These are phyloP conservation scores for Phoxinus dragarum DNA, from an alignment of 2,797 vertebrate species.

Conservation along the genomic window DNA sequence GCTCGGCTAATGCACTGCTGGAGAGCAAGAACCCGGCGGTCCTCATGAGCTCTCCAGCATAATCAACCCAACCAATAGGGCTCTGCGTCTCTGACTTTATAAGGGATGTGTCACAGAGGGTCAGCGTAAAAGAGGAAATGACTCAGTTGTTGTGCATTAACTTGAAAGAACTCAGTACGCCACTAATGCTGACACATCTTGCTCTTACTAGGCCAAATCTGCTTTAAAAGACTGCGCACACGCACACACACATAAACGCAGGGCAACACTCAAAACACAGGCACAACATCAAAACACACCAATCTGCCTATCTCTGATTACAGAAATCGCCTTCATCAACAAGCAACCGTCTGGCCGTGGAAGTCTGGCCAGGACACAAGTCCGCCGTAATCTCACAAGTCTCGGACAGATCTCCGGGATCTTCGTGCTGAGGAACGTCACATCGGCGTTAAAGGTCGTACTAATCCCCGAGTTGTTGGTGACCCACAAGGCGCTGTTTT, in stretches of 20 bases:
- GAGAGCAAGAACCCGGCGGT: slow-evolving; percentile 1
- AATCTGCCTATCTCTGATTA: slow-evolving; percentile 41
- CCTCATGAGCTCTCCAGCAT: slow-evolving; percentile 22
- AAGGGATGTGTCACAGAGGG: slow-evolving; percentile 12
- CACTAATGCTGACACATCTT: slow-evolving; percentile 27
- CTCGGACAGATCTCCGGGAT: slow-evolving; percentile 17
- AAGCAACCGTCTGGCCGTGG: slow-evolving; percentile 43
- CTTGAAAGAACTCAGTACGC: slow-evolving; percentile 8
- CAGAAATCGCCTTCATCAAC: slow-evolving; percentile 29
- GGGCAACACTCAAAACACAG: neutral
- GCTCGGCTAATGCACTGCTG: slow-evolving; percentile 39
- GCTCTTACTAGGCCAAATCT: slow-evolving; percentile 6
- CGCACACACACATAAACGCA: neutral
- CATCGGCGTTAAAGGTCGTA: slow-evolving; percentile 21
- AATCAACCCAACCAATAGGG: slow-evolving; percentile 14
- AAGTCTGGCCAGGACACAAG: slow-evolving; percentile 29
- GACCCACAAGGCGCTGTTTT: slow-evolving; percentile 21
- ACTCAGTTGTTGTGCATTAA: slow-evolving; percentile 38
- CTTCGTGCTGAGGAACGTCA: slow-evolving; percentile 3
- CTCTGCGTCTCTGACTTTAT: slow-evolving; percentile 22
- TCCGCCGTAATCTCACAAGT: neutral
- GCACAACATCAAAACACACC: slow-evolving; percentile 28
- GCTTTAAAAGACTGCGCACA: neutral
- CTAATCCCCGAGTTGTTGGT: slow-evolving; percentile 16
- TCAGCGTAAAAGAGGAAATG: slow-evolving; percentile 7